phyloP scores from a whole-genome alignment of 2,797 vertebrate genomes.

The Danio albolineatus region DNA sequence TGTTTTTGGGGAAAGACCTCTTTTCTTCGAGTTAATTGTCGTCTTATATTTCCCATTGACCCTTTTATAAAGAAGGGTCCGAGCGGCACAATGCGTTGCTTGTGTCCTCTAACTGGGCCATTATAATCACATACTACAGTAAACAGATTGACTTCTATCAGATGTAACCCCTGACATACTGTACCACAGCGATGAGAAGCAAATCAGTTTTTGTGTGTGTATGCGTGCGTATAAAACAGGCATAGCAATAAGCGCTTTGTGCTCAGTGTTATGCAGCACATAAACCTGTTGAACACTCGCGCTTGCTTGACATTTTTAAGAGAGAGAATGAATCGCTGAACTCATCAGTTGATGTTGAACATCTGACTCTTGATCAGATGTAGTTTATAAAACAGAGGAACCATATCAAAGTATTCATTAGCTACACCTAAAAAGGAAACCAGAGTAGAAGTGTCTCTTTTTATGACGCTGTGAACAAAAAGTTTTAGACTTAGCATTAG shows the following conservation, averaged over 20 bases:
- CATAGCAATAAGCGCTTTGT: slow-evolving; percentile 74
- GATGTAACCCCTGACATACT: slow-evolving; percentile 66
- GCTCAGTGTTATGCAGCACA: slow-evolving; percentile 69
- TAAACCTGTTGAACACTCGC: slow-evolving; percentile 75
- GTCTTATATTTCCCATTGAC: slow-evolving; percentile 61
- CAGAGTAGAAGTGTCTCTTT: neutral
- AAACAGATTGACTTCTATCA: slow-evolving; percentile 70
- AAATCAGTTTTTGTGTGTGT: slow-evolving; percentile 64
- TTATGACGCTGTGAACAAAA: neutral
- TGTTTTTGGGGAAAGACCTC: slow-evolving; percentile 50
- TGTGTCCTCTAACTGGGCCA: slow-evolving; percentile 63
- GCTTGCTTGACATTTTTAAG: slow-evolving; percentile 71
- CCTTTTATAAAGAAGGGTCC: slow-evolving; percentile 58
- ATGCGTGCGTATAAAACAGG: slow-evolving; percentile 14
- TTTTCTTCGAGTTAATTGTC: slow-evolving; percentile 59
- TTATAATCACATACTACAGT: slow-evolving; percentile 68
- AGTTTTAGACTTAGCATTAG: neutral
- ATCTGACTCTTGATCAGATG: slow-evolving; percentile 18
- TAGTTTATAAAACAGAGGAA: neutral
- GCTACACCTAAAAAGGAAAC: neutral
- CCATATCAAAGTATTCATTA: neutral
- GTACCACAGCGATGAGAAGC: slow-evolving; percentile 66
- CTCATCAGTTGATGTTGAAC: slow-evolving; percentile 39
- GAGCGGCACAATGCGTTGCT: slow-evolving; percentile 63
- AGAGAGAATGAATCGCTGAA: slow-evolving; percentile 68